Conservation (phyloP, 2,113 vertebrate species). For the Nerophis ophidion region DNA sequence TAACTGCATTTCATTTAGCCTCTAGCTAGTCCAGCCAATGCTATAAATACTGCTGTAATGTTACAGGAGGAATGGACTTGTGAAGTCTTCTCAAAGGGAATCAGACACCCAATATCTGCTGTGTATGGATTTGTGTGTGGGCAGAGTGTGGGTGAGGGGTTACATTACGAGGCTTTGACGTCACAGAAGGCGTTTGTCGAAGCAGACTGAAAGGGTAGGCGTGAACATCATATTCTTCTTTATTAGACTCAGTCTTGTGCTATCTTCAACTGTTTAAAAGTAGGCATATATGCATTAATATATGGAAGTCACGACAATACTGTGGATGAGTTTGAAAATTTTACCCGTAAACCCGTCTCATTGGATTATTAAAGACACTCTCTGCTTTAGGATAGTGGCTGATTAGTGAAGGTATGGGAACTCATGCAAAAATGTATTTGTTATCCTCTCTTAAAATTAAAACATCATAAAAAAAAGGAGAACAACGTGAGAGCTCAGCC, state of each 20-base stretch:
- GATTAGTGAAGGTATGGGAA: not conserved
- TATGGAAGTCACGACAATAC: not conserved
- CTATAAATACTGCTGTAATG: slow-evolving; percentile 66
- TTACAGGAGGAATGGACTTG: slow-evolving; percentile 56
- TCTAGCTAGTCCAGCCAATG: slow-evolving; percentile 48
- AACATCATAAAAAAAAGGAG: no score
- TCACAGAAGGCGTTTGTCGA: slow-evolving; percentile 30
- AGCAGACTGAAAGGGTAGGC: slow-evolving; percentile 31
- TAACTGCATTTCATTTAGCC: slow-evolving; percentile 49
- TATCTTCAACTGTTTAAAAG: not conserved
- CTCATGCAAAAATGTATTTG: not conserved
- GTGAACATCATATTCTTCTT: slow-evolving; percentile 30
- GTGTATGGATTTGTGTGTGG: slow-evolving; percentile 57
- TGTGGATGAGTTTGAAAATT: not conserved
- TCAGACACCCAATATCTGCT: slow-evolving; percentile 61
- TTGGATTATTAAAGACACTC: not conserved
- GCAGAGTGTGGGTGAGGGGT: slow-evolving; percentile 55
- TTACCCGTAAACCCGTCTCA: no score
- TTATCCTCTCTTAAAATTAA: no score
- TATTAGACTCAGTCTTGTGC: slow-evolving; percentile 4
- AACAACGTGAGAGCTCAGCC: no score
- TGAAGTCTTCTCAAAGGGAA: slow-evolving; percentile 61
- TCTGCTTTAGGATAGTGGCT: not conserved
- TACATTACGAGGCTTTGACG: slow-evolving; percentile 24
- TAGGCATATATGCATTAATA: not conserved